Evolutionary conservation across 2,113 vertebrate species (phyloP).

Genomic region (Takifugu flavidus): DNA sequence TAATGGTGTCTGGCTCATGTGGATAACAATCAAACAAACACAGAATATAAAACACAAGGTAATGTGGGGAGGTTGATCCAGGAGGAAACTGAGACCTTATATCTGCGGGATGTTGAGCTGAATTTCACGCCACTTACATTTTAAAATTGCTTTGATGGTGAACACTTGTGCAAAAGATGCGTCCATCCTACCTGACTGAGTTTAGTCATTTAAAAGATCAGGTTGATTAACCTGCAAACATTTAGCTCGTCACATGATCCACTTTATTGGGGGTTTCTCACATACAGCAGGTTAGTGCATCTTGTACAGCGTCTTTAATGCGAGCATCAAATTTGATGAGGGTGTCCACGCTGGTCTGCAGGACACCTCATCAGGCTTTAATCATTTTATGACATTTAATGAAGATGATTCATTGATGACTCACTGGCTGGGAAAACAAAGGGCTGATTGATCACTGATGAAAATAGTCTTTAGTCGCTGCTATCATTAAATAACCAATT

Average conservation of each 20-base stretch:
- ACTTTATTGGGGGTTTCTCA: too few species aligned
- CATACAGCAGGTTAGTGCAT: too few species aligned
- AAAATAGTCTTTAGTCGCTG: neutral
- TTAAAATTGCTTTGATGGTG: neutral
- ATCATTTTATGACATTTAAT: neutral
- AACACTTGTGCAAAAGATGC: neutral
- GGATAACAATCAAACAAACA: neutral
- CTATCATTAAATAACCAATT: neutral
- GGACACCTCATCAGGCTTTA: neutral
- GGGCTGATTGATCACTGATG: neutral
- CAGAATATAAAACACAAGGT: too few species aligned
- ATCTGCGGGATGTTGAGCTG: too few species aligned
- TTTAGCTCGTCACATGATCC: too few species aligned
- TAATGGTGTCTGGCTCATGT: neutral
- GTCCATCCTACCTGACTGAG: neutral
- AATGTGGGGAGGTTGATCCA: too few species aligned
- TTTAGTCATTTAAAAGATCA: too few species aligned
- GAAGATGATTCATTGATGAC: neutral
- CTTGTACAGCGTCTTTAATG: too few species aligned
- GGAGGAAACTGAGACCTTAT: too few species aligned
- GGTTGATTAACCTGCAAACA: too few species aligned
- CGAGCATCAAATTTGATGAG: neutral
- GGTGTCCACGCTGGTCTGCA: too few species aligned
- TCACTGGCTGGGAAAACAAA: neutral
- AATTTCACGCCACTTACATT: neutral